Percentiles rank a stretch among this genome's conserved stretches.
Conservation (phyloP, 2,888 invertebrate genomes). For the Eilema sororculum region DNA sequence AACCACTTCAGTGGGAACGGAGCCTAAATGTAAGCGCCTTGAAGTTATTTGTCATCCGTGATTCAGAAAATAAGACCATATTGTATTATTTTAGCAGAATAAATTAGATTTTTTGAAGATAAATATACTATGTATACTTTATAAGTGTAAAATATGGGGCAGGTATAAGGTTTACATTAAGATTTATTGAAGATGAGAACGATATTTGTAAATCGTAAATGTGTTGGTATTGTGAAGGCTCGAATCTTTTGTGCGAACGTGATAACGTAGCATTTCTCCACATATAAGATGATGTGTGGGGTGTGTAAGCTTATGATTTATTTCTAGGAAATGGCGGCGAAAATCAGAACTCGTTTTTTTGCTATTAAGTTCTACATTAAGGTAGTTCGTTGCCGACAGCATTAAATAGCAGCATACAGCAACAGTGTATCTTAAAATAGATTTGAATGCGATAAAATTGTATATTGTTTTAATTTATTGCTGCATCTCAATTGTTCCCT, state of each 20-base stretch:
- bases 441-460: too few species aligned
- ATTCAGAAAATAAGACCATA: neutral
- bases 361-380: neutral
- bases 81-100: slow-evolving; percentile 2
- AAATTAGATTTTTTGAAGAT: neutral
- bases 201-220: neutral
- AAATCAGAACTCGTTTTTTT: neutral
- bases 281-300: neutral
- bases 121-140: neutral
- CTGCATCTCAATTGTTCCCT: too few species aligned
- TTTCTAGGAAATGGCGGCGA: neutral
- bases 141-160: neutral
- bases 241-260: neutral
- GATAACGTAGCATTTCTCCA: neutral
- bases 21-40: neutral
- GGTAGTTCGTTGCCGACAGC: too few species aligned
- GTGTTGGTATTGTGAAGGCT: neutral
- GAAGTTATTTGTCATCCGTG: neutral
- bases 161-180: neutral
- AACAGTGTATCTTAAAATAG: too few species aligned
- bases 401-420: too few species aligned
- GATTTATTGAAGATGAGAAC: neutral
- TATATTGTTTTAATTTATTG: too few species aligned
- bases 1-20: neutral
- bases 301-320: slow-evolving; percentile 1